Percentiles rank a stretch among this genome's conserved stretches.
These are phyloP conservation scores for Oreochromis niloticus DNA, from an alignment of 2,113 vertebrate species.

Conservation along the genomic window DNA sequence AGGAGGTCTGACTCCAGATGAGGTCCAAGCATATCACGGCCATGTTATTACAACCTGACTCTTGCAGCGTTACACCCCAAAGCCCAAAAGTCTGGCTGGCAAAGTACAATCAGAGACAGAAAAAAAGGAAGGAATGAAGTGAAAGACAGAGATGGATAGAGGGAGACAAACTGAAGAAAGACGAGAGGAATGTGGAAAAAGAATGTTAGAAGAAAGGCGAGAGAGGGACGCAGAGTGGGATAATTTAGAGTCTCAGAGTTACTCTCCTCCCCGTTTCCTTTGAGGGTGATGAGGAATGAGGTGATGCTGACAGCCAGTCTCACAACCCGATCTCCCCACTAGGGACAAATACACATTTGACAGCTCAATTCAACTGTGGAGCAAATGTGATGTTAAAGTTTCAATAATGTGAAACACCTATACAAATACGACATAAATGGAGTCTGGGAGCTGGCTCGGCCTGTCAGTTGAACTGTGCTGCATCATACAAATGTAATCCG, in stretches of 20 bases:
- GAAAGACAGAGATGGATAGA: conserved; percentile 17
- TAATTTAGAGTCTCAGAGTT: conserved; percentile 29
- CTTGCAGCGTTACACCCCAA: conserved; percentile 23
- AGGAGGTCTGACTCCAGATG: conserved; percentile 28
- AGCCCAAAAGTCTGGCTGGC: conserved; percentile 48
- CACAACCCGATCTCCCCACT: conserved; percentile 16
- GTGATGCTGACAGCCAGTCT: conserved; percentile 40
- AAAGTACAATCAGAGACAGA: conserved; percentile 19
- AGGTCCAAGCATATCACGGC: conserved; percentile 64
- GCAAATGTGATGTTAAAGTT: not conserved
- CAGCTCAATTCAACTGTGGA: not conserved
- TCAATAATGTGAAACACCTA: not conserved
- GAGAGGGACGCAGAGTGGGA: not conserved
- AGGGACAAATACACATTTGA: conserved; percentile 15
- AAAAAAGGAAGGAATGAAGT: conserved; percentile 1
- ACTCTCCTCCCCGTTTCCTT: conserved; percentile 30
- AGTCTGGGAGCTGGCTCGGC: not conserved
- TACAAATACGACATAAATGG: not conserved
- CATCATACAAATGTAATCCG: not conserved
- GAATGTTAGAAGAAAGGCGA: not conserved
- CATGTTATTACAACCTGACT: conserved; percentile 59
- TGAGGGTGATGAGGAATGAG: conserved; percentile 47
- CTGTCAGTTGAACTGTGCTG: not conserved
- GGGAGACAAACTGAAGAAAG: not conserved
- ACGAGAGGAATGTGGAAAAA: conserved; percentile 7